These are phyloP conservation scores for Trachymyrmex septentrionalis DNA, from an alignment of 1,140 invertebrate genomes.

Conservation along the genomic window DNA sequence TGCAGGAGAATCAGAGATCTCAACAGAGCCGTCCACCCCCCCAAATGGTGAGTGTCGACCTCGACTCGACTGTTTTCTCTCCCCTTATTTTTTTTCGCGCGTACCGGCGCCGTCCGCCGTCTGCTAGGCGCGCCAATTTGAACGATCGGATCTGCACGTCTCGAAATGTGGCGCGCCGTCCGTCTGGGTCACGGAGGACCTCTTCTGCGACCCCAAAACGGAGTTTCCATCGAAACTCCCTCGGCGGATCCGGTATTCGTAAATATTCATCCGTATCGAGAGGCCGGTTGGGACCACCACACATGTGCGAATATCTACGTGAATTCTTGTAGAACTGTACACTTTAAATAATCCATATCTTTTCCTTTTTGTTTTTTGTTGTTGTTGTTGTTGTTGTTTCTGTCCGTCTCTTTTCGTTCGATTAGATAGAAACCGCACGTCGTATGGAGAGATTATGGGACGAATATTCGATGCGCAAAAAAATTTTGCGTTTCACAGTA, in stretches of 20 bases:
- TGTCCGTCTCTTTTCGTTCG: not conserved
- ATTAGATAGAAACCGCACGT: constrained; percentile 35
- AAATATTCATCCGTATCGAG: not conserved
- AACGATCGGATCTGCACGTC: constrained; percentile 42
- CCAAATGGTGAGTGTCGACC: constrained; percentile 72
- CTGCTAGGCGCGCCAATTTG: constrained; percentile 71
- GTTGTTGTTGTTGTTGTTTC: no score
- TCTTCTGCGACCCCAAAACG: not conserved
- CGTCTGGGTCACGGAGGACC: not conserved
- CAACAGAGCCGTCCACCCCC: not conserved
- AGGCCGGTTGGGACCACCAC: not conserved
- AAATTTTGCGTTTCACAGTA: not conserved
- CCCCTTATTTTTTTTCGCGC: constrained; percentile 32
- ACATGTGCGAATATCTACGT: not conserved
- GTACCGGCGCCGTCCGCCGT: constrained; percentile 40
- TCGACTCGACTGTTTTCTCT: not conserved
- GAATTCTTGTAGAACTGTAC: not conserved
- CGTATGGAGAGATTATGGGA: not conserved
- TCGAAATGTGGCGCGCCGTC: not conserved
- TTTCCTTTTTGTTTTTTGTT: not conserved
- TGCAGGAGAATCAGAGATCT: constrained; percentile 58
- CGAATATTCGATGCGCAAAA: not conserved
- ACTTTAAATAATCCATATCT: not conserved
- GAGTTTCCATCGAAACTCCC: not conserved
- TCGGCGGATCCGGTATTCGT: not conserved